These are phyloP conservation scores for Taxidea taxus DNA, from an alignment of 2,113 vertebrate genomes.

Conservation along the genomic window DNA sequence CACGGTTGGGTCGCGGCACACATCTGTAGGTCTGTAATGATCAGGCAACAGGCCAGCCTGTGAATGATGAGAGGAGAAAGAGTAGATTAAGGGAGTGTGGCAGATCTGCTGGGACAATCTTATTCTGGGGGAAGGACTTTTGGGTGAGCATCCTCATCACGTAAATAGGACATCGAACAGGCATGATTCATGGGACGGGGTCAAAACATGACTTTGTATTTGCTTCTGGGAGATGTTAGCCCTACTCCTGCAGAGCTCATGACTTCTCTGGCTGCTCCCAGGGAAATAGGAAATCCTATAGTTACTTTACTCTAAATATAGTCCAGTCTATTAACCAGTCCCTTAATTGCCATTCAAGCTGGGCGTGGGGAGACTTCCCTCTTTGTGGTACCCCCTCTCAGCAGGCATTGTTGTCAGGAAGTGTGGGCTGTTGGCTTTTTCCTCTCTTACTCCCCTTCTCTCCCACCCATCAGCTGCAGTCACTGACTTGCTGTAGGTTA, in stretches of 20 bases:
- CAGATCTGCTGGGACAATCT: rapidly evolving
- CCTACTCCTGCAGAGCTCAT: not conserved
- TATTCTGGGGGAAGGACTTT: rapidly evolving
- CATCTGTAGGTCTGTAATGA: rapidly evolving
- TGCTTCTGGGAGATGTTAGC: not conserved
- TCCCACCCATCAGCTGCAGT: too few relatives aligned
- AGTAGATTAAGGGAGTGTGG: not conserved
- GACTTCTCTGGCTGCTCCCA: not conserved
- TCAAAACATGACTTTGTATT: not conserved
- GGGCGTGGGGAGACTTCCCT: not conserved
- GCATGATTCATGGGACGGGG: rapidly evolving
- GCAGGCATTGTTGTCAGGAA: not conserved
- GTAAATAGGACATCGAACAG: not conserved
- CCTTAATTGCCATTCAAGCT: rapidly evolving
- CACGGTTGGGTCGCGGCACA: rapidly evolving
- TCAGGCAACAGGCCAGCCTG: not conserved
- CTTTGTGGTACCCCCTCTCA: too few relatives aligned
- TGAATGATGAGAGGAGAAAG: rapidly evolving
- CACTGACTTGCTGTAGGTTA: not conserved
- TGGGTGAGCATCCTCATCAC: rapidly evolving
- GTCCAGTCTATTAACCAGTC: not conserved
- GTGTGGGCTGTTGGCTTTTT: not conserved
- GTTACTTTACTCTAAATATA: rapidly evolving
- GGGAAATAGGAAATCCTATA: not conserved
- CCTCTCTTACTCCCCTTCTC: too few relatives aligned